Evolutionary conservation across 2,797 vertebrate genomes (phyloP).

Genomic region (Rhabdomys pumilio): DNA sequence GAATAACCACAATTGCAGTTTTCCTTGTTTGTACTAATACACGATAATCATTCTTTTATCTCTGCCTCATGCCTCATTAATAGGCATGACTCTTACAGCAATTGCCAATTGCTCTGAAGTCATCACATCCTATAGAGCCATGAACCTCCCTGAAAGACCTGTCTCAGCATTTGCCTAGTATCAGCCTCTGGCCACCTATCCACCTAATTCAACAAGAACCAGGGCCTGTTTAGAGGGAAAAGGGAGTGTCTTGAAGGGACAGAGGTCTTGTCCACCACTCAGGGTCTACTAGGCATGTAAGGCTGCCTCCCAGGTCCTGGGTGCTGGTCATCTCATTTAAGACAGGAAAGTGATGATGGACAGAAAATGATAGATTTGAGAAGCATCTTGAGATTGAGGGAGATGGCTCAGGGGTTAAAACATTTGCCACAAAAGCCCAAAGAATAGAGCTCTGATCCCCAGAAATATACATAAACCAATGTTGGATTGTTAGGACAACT

Average conservation of each 20-base stretch:
- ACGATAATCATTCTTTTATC: slow-evolving; percentile 52
- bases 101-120: slow-evolving; percentile 13
- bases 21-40: not conserved
- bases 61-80: slow-evolving; percentile 48
- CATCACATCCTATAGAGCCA: not conserved
- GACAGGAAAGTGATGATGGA: not conserved
- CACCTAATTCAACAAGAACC: not conserved
- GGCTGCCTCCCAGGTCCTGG: not conserved
- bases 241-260: accelerated
- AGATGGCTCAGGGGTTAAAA: not conserved
- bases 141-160: not conserved
- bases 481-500: not conserved
- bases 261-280: not conserved
- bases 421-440: not conserved
- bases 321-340: too few species aligned
- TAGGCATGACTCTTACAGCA: not conserved
- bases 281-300: not conserved
- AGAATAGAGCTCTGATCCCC: not conserved
- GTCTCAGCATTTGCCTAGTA: not conserved
- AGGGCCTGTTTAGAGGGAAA: not conserved
- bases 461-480: not conserved
- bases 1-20: slow-evolving; percentile 28
- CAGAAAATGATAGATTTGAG: not conserved
- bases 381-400: not conserved
- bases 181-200: not conserved